phyloP scores from a whole-genome alignment of 2,888 invertebrate species.

The Mythimna pallens region DNA sequence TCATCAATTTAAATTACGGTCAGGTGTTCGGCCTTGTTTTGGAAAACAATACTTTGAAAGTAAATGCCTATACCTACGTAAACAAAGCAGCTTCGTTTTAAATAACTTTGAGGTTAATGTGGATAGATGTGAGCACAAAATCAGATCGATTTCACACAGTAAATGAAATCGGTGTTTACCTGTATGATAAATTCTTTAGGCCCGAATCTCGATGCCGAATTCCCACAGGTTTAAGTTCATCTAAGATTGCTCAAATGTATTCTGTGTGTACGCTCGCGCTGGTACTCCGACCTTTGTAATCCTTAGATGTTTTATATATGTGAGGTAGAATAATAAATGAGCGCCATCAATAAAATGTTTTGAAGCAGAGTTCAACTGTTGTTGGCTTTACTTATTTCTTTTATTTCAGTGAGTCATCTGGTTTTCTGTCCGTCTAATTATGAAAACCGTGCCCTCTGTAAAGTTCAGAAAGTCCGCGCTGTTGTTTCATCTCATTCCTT shows the following conservation, averaged over 20 bases:
- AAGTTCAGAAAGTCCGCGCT: constrained; percentile 56
- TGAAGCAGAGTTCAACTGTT: constrained; percentile 14
- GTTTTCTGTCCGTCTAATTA: constrained; percentile 38
- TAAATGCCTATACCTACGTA: constrained; percentile 7
- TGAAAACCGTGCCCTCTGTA: constrained; percentile 50
- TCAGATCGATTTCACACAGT: constrained; percentile 31
- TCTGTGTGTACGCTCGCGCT: constrained; percentile 41
- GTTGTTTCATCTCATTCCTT: constrained; percentile 68
- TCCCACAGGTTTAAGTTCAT: constrained; percentile 57
- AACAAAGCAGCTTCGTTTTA: constrained; percentile 16
- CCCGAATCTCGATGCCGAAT: constrained; percentile 39
- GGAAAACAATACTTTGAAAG: constrained; percentile 38
- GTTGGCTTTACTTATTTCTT: constrained; percentile 15
- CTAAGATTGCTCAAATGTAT: constrained; percentile 59
- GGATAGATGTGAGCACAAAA: constrained; percentile 23
- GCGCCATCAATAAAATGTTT: constrained; percentile 41
- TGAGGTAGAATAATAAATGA: constrained; percentile 53
- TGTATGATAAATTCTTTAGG: constrained; percentile 48
- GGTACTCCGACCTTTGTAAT: constrained; percentile 48
- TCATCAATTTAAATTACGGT: constrained; percentile 53
- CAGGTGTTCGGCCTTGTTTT: constrained; percentile 34
- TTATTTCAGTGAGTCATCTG: constrained; percentile 34
- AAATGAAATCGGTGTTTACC: constrained; percentile 27
- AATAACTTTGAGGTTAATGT: constrained; percentile 42
- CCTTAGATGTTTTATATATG: constrained; percentile 49